These are phyloP conservation scores for Lerista edwardsae DNA, from an alignment of 2,797 vertebrate genomes.

Conservation along the genomic window DNA sequence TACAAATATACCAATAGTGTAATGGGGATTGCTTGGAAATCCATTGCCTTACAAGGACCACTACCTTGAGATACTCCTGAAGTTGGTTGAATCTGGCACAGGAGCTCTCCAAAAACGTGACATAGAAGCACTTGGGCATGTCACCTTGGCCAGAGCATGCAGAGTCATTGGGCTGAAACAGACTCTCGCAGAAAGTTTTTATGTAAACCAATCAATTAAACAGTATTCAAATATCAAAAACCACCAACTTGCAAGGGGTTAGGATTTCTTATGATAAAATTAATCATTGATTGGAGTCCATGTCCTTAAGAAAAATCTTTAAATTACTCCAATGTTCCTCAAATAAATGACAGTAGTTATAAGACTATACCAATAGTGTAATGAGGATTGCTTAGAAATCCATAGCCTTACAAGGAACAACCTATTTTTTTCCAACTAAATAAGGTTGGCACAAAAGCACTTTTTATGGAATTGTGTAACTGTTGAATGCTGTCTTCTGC, in stretches of 20 bases:
- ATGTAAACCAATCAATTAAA: neutral
- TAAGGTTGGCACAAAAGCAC: neutral
- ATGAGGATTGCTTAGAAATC: neutral
- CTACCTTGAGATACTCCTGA: no score
- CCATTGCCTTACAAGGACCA: no score
- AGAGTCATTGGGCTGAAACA: neutral
- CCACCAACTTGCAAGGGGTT: no score
- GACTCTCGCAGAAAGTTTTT: neutral
- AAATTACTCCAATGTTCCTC: neutral
- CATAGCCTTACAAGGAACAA: neutral
- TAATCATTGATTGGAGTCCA: no score
- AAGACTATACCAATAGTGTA: neutral
- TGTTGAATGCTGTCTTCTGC: neutral
- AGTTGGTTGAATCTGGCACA: no score
- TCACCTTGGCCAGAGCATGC: neutral
- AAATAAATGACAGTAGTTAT: neutral
- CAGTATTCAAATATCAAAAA: neutral
- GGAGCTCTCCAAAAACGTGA: neutral
- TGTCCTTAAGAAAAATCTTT: neutral
- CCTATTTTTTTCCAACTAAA: neutral
- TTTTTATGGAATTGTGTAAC: neutral
- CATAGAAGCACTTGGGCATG: neutral
- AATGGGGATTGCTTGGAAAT: no score
- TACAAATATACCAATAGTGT: no score
- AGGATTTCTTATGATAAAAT: no score